phyloP scores from a whole-genome alignment of 2,113 vertebrate genomes.

The Pogona vitticeps region DNA sequence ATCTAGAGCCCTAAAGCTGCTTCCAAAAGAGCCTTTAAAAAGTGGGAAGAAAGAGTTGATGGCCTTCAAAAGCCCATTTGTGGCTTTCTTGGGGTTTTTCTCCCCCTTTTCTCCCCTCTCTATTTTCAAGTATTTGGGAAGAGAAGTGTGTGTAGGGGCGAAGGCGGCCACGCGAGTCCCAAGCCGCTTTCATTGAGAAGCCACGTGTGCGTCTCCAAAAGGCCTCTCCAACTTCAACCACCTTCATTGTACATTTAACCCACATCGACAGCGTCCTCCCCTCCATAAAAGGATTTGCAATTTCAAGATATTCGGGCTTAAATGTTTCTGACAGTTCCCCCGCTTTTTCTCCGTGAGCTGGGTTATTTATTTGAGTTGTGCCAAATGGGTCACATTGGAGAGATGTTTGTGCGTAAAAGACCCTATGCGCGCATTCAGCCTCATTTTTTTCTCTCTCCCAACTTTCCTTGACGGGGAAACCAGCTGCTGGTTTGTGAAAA shows the following conservation, averaged over 20 bases:
- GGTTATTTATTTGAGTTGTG: constrained; percentile 99
- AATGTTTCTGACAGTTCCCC: constrained; percentile 99
- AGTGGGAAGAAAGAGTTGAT: constrained; percentile 75
- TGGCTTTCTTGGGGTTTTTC: constrained; percentile 69
- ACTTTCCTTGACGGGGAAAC: constrained; percentile 99
- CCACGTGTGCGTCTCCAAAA: constrained; percentile 99
- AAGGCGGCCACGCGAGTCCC: constrained; percentile 95
- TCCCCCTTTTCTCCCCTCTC: constrained; percentile 73
- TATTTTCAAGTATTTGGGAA: constrained; percentile 82
- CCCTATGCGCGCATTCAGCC: constrained; percentile 99
- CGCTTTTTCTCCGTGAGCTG: constrained; percentile 95
- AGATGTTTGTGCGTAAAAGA: constrained; percentile 99
- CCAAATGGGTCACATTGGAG: constrained; percentile 99
- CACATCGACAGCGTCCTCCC: constrained; percentile 98
- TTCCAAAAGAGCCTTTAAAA: constrained; percentile 74
- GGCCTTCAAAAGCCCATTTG: constrained; percentile 75
- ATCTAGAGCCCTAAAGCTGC: constrained; percentile 68
- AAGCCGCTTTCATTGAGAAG: constrained; percentile 96
- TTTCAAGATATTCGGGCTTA: constrained; percentile 99
- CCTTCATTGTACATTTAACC: constrained; percentile 99
- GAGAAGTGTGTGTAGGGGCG: constrained; percentile 89
- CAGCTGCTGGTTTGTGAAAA: constrained; percentile 99
- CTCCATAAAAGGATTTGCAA: constrained; percentile 99
- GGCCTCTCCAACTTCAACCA: constrained; percentile 99
- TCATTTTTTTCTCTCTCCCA: constrained; percentile 98